phyloP scores from a whole-genome alignment of 2,888 invertebrate genomes.

The Petrolisthes cinctipes region DNA sequence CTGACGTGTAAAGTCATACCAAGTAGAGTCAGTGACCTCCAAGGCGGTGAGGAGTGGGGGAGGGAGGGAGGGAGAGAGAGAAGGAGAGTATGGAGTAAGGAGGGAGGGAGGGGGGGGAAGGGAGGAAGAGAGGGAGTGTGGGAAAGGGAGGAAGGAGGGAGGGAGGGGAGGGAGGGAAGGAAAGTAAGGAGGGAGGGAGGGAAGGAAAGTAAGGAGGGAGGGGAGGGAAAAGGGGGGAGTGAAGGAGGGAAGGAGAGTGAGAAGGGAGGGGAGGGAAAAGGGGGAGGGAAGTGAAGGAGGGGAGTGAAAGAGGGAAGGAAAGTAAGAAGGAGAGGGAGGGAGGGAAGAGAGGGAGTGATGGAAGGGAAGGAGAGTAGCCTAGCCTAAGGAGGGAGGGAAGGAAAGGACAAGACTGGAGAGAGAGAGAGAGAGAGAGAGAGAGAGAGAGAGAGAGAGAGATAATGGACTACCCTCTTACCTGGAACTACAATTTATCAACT shows the following conservation, averaged over 20 bases:
- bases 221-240: background rate
- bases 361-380: background rate
- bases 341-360: background rate
- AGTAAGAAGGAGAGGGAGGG: background rate
- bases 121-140: background rate
- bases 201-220: too few species aligned
- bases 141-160: background rate
- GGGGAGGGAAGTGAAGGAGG: background rate
- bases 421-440: background rate
- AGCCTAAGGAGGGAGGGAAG: background rate
- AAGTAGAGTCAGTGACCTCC: background rate
- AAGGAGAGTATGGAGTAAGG: conserved; percentile 16
- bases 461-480: too few species aligned
- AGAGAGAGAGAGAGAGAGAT: background rate
- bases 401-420: background rate
- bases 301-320: background rate
- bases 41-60: background rate
- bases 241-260: background rate
- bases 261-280: background rate
- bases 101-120: conserved; percentile 21
- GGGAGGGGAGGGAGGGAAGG: background rate
- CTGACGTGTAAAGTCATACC: background rate
- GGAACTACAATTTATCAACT: too few species aligned
- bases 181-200: background rate
- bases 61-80: background rate